Percentiles rank a stretch among this genome's conserved stretches.
phyloP scores from a whole-genome alignment of 1,140 invertebrate genomes.

The Drosophila obscura region DNA sequence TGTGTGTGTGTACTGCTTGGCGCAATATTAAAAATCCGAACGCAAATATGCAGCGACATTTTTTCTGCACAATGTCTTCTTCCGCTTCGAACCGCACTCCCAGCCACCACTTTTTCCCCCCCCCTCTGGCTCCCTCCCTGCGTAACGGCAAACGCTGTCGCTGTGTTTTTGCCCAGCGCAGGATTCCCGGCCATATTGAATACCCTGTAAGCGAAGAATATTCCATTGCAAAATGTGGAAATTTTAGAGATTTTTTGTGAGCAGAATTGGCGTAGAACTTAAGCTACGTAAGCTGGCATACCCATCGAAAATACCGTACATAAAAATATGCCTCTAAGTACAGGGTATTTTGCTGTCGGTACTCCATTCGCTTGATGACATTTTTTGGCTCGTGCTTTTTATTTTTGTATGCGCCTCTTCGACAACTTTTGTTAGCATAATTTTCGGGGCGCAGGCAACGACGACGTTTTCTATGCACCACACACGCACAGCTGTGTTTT shows the following conservation, averaged over 20 bases:
- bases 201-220: too few relatives aligned
- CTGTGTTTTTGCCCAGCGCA: slow-evolving; percentile 24
- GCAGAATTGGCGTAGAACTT: too few relatives aligned
- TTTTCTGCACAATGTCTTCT: slow-evolving; percentile 55
- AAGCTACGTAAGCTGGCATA: too few relatives aligned
- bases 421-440: slow-evolving; percentile 78
- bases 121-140: slow-evolving; percentile 1
- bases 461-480: slow-evolving; percentile 20
- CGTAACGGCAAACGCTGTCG: not conserved
- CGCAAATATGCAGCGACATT: slow-evolving; percentile 75
- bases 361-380: too few relatives aligned
- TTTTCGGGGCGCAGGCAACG: slow-evolving; percentile 48
- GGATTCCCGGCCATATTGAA: too few relatives aligned
- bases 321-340: too few relatives aligned
- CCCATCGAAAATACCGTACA: too few relatives aligned
- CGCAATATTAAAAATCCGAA: slow-evolving; percentile 79
- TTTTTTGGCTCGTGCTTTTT: not conserved
- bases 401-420: slow-evolving; percentile 40
- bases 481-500: not conserved
- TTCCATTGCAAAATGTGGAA: not conserved
- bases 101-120: not conserved
- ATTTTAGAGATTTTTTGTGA: not conserved
- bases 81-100: not conserved
- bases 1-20: slow-evolving; percentile 49
- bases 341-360: too few relatives aligned